Evolutionary conservation across 2,113 vertebrate species (phyloP).

Genomic region (Gnathonemus longibarbis): DNA sequence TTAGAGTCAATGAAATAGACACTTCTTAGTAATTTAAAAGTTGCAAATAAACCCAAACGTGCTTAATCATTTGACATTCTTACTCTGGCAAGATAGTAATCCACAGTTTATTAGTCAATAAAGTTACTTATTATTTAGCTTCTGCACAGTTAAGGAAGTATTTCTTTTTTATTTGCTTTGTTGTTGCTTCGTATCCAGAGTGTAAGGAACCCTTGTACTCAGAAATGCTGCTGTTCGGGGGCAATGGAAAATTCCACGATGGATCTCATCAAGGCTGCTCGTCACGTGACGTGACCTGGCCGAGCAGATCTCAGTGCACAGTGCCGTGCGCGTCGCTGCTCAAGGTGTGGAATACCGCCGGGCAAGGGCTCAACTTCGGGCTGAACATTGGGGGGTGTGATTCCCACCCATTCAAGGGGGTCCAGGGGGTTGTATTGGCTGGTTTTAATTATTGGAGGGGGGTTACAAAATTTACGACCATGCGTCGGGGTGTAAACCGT

Average conservation of each 20-base stretch:
- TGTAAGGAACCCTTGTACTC: background rate
- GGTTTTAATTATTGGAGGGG: background rate
- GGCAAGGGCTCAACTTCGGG: background rate
- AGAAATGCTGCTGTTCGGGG: background rate
- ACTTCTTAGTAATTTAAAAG: background rate
- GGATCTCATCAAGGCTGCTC: background rate
- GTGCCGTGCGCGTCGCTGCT: background rate
- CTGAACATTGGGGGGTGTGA: background rate
- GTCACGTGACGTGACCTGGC: background rate
- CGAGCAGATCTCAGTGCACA: background rate
- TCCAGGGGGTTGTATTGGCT: background rate
- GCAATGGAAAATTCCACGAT: slow-evolving; percentile 9
- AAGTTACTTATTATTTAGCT: background rate
- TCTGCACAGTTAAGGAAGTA: background rate
- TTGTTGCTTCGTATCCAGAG: background rate
- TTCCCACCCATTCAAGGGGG: background rate
- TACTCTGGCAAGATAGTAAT: background rate
- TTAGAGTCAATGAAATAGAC: background rate
- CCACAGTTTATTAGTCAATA: background rate
- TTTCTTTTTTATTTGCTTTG: background rate
- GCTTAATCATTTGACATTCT: background rate
- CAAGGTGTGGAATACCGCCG: background rate
- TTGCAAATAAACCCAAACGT: background rate
- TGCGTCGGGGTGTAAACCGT: background rate
- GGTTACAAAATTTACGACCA: background rate